A percentile compares a stretch with the other conserved stretches of the same genome.
phyloP scores from a whole-genome alignment of 2,888 invertebrate genomes.

The Koerneria pararmatus region DNA sequence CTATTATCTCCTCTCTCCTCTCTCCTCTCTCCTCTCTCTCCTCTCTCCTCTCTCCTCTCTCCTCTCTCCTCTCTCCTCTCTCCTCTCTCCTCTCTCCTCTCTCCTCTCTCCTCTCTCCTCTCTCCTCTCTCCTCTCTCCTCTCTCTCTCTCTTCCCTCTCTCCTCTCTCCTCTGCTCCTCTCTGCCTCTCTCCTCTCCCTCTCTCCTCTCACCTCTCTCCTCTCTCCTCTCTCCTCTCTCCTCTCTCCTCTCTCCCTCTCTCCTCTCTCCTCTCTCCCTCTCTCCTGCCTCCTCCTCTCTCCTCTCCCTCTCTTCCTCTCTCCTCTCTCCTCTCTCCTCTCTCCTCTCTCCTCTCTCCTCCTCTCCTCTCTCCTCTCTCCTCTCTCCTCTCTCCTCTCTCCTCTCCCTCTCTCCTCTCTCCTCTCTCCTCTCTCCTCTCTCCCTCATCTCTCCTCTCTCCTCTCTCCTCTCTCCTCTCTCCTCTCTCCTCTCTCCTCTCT shows the following conservation, averaged over 20 bases:
- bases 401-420: conserved; percentile 8
- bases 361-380: background rate
- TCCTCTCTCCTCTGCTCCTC: no score
- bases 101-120: no score
- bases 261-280: background rate
- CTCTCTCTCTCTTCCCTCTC: conserved; percentile 2
- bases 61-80: no score
- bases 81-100: no score
- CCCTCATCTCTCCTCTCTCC: conserved; percentile 23
- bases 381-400: background rate
- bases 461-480: conserved; percentile 6
- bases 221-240: background rate
- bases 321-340: no score
- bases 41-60: no score
- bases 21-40: no score
- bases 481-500: conserved; percentile 17
- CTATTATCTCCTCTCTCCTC: no score
- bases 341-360: no score
- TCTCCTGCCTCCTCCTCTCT: background rate
- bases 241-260: background rate
- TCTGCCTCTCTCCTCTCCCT: background rate
- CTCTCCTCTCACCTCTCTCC: background rate
- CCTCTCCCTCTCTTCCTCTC: background rate
- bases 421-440: conserved; percentile 25
- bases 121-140: background rate